Conservation (phyloP, 2,113 vertebrate genomes). For the Cottus gobio region DNA sequence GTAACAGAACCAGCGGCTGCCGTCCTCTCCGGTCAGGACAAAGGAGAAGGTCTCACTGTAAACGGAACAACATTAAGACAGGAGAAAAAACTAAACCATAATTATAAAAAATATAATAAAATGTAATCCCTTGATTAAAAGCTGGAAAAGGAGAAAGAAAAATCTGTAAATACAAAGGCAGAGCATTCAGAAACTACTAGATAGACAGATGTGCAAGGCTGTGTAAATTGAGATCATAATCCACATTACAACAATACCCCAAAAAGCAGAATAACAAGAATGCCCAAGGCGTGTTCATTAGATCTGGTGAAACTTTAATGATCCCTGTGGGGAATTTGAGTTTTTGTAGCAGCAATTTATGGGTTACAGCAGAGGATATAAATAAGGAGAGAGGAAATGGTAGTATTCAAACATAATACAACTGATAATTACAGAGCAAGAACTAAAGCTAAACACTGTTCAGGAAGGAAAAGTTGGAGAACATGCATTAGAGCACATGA, state of each 20-base stretch:
- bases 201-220: background rate
- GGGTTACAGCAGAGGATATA: slow-evolving; percentile 35
- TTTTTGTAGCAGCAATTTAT: slow-evolving; percentile 25
- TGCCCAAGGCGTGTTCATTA: slow-evolving; percentile 41
- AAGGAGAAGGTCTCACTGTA: slow-evolving; percentile 97
- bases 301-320: slow-evolving; percentile 46
- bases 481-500: background rate
- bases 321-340: slow-evolving; percentile 30
- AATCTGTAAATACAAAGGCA: background rate
- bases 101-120: background rate
- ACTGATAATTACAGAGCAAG: background rate
- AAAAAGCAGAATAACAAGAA: slow-evolving; percentile 3
- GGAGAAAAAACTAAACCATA: background rate
- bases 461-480: background rate
- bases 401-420: slow-evolving; percentile 3
- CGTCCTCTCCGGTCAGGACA: slow-evolving; percentile 96
- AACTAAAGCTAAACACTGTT: background rate
- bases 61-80: slow-evolving; percentile 10
- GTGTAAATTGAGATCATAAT: slow-evolving; percentile 10
- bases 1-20: slow-evolving; percentile 97
- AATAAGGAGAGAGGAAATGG: slow-evolving; percentile 32
- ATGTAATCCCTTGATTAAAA: background rate
- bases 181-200: background rate
- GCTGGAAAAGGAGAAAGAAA: background rate
- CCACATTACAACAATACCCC: slow-evolving; percentile 31